These are phyloP conservation scores for Heliothis subflexa DNA, from an alignment of 1,140 invertebrate genomes.

Conservation along the genomic window DNA sequence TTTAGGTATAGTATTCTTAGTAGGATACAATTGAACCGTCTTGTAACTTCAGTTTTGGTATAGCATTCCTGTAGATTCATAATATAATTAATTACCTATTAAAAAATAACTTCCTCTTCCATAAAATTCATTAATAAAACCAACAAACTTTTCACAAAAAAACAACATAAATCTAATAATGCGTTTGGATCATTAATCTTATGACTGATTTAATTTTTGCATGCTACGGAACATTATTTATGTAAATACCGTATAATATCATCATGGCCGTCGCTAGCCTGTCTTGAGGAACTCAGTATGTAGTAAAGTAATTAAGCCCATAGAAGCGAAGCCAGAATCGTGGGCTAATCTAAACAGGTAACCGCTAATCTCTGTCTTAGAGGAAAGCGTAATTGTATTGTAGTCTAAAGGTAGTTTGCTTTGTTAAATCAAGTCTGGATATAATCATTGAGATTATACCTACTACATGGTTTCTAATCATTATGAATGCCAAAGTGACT, in stretches of 20 bases:
- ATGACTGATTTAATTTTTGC: constrained; percentile 27
- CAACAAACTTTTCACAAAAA: neutral
- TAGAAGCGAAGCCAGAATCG: neutral
- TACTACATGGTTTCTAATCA: neutral
- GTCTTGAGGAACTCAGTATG: constrained; percentile 4
- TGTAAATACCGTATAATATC: constrained; percentile 1
- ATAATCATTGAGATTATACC: neutral
- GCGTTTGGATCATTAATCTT: neutral
- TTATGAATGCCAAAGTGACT: too few relatives aligned
- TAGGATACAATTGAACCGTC: neutral
- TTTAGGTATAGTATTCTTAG: too few relatives aligned
- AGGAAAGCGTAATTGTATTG: constrained; percentile 23
- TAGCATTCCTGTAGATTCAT: too few relatives aligned
- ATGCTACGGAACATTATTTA: neutral
- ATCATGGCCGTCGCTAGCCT: neutral
- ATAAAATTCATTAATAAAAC: neutral
- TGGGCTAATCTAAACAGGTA: constrained; percentile 17
- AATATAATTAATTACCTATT: too few relatives aligned
- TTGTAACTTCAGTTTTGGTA: too few relatives aligned
- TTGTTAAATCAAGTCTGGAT: neutral
- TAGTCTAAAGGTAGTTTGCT: neutral
- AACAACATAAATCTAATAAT: neutral
- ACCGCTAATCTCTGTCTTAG: constrained; percentile 30
- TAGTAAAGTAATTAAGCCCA: constrained; percentile 31
- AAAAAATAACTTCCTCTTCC: neutral